Evolutionary conservation across 2,888 invertebrate genomes (phyloP), one percentile per base, ranked within the genome.

Genomic region (Calliopum simillimum): DNA sequence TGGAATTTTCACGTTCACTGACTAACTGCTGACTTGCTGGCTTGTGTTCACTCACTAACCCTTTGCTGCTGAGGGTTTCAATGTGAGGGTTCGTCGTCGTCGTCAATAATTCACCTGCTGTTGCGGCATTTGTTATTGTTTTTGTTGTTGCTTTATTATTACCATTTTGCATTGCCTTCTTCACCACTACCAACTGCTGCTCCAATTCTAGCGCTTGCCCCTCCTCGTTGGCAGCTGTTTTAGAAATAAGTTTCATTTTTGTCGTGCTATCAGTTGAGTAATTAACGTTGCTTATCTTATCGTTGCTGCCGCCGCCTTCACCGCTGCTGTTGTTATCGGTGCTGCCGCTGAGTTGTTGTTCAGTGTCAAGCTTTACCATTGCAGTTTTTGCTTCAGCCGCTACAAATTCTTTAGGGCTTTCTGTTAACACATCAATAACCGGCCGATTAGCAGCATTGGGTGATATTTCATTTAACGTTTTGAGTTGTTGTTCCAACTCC

Each of bases 211-310:
- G 46, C 71, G 61, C 43, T 55, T 64, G 62, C 59, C 49, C 63
- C 33, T 8, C 33, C 33, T 33, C 33, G 33, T 33, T 33, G 33
- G 33, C 33, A 21, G 19, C 56, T 47, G 33, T 65, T 14, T 41
- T 16, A 19, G 16, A 51, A 25, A 46, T 33, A 8, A 33, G 33
- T 33, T 33, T 33, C 41, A 21, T 61, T 33, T 61, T 68, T 47
- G 47, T 55, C 56, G 68, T 68, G 58, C 72, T 71, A 68, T 67
- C 73, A 69, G 68, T 71, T 56, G 64, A 46, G 59, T 55, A 56
- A 56, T 53, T 70, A 62, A 53, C 69, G 59, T 64, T 61, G 53
- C 68, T 70, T 70, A 69, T 68, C 69, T 74, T 75, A 74, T 75
- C 75, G 23, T 56, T 43, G n/a, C n/a, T n/a, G n/a, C n/a, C 6